Base-by-base conservation (phyloP, 2,797 vertebrate species). In the Iguana delicatissima region DNA sequence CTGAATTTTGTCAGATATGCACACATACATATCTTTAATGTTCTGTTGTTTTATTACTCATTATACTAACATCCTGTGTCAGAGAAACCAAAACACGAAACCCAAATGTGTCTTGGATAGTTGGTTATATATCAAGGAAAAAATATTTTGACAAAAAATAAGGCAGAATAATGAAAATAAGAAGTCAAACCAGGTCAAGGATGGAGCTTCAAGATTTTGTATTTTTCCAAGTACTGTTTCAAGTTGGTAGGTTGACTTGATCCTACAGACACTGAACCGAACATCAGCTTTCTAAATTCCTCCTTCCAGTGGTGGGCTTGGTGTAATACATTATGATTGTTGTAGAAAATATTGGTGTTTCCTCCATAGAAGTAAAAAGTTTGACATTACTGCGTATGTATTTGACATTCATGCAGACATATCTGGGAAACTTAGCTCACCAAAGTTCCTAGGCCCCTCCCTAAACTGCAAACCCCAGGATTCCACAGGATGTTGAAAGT, bases 141-240 rank as follows among this genome's bases (percentile, higher is more conserved):
- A 59, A 62, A 22, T 62, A 62, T 62, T 22, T 62, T 62, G 18
- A 62, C 18, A 62, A 29, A 10, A 16, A 38, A 18, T 22, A 18
- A 20, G 7, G 74, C 85, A 64, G 26, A 64, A 87, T n/a, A 62
- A 20, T 62, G 50, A 52, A 67, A 87, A 87, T n/a, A 59, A 67
- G 38, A 22, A 80, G 38, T 62, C 42, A 77, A 9, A 38, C 29
- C 12, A 46, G 87, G 32, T 50, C 73, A 24, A 84, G 46, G 52
- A 82, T 24, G 83, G 55, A 57, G 20, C 29, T 26, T 77, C 35
- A 90, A 83, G 1, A 87, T 62, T 81, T 86, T 85, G 35, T 64
- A 35, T 69, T 59, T 0, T 72, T 89, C 55, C 74, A 89, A 80
- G 92, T 90, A 12, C 1, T 7, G 22, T 87, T 42, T 72, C 91